phyloP scores from a whole-genome alignment of 2,113 vertebrate species.

The Bambusicola thoracicus region DNA sequence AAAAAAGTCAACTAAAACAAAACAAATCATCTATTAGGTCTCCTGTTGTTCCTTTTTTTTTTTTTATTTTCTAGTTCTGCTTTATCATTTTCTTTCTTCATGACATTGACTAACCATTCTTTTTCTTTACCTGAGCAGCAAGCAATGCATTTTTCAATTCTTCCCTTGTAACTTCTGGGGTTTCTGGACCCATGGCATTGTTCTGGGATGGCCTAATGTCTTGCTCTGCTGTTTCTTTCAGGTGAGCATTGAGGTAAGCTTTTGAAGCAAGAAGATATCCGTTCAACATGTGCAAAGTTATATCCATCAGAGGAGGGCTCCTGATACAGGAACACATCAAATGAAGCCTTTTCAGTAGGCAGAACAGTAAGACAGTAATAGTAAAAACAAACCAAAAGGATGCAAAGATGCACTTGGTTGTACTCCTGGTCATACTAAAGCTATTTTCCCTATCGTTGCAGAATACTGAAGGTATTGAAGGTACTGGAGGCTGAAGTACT shows the following conservation, averaged over 20 bases:
- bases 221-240: constrained; percentile 95
- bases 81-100: neutral
- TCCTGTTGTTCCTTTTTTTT: neutral
- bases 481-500: neutral
- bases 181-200: constrained; percentile 85
- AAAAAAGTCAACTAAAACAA: neutral
- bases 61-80: constrained; percentile 8
- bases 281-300: constrained; percentile 96
- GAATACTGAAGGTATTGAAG: neutral
- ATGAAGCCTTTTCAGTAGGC: neutral
- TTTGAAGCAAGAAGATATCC: constrained; percentile 96
- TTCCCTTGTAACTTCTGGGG: constrained; percentile 95
- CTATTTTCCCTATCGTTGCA: neutral
- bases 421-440: neutral
- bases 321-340: constrained; percentile 66
- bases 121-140: constrained; percentile 88
- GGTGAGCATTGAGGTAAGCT: constrained; percentile 92
- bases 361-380: neutral
- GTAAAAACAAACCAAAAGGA: neutral
- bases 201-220: constrained; percentile 88
- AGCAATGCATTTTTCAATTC: constrained; percentile 96
- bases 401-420: neutral
- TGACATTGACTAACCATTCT: neutral
- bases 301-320: constrained; percentile 96
- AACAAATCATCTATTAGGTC: neutral